Evolutionary conservation across 2,888 invertebrate species (phyloP), one percentile per base, ranked within the genome.

Genomic region (Pandemis heparana): DNA sequence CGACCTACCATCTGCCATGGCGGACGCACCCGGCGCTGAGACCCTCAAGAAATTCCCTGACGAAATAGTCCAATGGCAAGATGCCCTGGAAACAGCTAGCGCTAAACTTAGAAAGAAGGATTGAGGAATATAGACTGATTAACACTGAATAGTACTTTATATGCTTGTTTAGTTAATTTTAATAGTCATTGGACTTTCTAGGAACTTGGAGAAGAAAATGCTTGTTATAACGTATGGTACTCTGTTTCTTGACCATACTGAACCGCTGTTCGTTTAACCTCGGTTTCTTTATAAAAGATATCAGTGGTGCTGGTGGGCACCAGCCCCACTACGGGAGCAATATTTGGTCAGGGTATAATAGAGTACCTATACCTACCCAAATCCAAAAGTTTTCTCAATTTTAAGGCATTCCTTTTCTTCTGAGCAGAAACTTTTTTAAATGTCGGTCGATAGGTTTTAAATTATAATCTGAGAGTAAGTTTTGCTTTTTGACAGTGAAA

Each of bases 21-120:
- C 32, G 1, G 69, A 48, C 16, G 39, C 61, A 0, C 51, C 69
- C 6, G 69, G 48, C 9, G 48, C 69, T 16, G 61, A 69, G 0
- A 39, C 46, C 18, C 48, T 61, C 5, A 69, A 61, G 23, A 51
- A n/a, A 7, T 48, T 48, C 39, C 69, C 69, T 48, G 69, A 69
- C 3, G 69, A 69, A 18, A 51, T 69, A 5, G 39, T 39, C 4
- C 69, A 69, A 39, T 69, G 69, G 69, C 38, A 61, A 61, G 39
- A 48, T 14, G 61, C 43, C 12, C n/a, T 69, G 6, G 18, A 69
- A 61, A 61, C 61, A 5, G 18, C 61, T 38, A 69, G 69, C 18
- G 61, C 16, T 8, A 61, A 39, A 48, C 69, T 69, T 60, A 61
- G 48, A 39, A 69, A 51, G 39, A 69, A 69, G 18, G 39, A 60